Base-by-base conservation (phyloP, 2,113 vertebrate genomes). In the Pedetes capensis region DNA sequence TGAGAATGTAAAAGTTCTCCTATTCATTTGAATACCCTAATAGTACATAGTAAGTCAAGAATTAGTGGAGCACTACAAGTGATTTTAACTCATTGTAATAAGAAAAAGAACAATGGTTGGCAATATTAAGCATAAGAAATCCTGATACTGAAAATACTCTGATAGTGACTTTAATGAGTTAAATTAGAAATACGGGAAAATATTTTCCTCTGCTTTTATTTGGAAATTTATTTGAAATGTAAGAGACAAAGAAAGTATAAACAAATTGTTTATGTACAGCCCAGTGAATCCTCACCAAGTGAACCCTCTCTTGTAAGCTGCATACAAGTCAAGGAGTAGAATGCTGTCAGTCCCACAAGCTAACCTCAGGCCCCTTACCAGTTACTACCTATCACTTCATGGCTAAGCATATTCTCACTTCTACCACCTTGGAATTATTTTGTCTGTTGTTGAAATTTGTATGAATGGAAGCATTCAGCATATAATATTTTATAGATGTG, bases 131-230 rank as follows among this genome's bases (percentile, higher is more conserved):
- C 23, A 29, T 32, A 25, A 61, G 25, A 68, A 42, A 66, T 55
- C 44, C 55, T 86, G 37, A 87, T 53, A 51, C 63, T 66, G 51
- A 85, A 93, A 64, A 76, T n/a, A 44, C 3, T 42, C 93, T 74
- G 42, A 29, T 81, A 68, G 53, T 92, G n/a, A 75, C 1, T n/a
- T 89, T 78, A 61, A 87, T 75, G 22, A 94, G 39, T 37, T 44
- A 84, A 94, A 71, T 57, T 75, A 53, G 71, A 93, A 91, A 91
- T 49, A 79, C 82, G 11, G 11, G 39, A 63, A 83, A 83, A 27
- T 42, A 61, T 87, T 81, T 93, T 6, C 20, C 32, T 79, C 29
- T 81, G 18, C 29, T 89, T 93, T 37, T 51, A 71, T 82, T 91
- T 86, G 55, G 79, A 57, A 23, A 57, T 47, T 88, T 71, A 17